Evolutionary conservation across 2,888 invertebrate genomes (phyloP).

Genomic region (Oscheius sp.): DNA sequence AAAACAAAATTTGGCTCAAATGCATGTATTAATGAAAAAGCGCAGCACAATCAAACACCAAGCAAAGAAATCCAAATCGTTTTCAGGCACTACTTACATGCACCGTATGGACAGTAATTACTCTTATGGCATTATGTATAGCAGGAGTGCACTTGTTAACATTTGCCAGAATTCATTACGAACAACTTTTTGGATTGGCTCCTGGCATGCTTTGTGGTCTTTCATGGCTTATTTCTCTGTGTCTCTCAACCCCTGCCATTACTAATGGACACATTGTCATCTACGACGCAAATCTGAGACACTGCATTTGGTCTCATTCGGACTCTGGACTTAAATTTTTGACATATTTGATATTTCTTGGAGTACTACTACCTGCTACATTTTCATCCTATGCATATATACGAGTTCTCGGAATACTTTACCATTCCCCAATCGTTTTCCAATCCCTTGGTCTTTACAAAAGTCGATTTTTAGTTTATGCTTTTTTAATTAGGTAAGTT

Average conservation of each 20-base stretch:
- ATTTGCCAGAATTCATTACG: constrained; percentile 70
- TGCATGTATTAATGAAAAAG: too few species aligned
- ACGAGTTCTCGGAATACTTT: constrained; percentile 68
- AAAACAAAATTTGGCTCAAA: too few species aligned
- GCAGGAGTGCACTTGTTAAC: constrained; percentile 70
- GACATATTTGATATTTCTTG: constrained; percentile 68
- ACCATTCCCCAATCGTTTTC: constrained; percentile 70
- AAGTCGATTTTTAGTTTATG: constrained; percentile 67
- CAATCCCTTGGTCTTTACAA: constrained; percentile 69
- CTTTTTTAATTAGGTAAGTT: constrained; percentile 63
- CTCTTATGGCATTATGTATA: constrained; percentile 69
- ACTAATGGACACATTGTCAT: constrained; percentile 69
- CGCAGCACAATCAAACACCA: neutral
- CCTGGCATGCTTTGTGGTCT: constrained; percentile 65
- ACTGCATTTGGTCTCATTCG: constrained; percentile 67
- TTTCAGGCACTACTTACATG: constrained; percentile 67
- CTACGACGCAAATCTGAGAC: constrained; percentile 53
- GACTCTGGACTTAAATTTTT: constrained; percentile 68
- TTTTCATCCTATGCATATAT: constrained; percentile 68
- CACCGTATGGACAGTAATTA: constrained; percentile 68
- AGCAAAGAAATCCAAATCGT: neutral
- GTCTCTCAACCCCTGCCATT: constrained; percentile 67
- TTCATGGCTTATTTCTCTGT: constrained; percentile 66
- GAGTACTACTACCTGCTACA: constrained; percentile 63
- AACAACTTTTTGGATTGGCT: constrained; percentile 69